Percentiles rank a stretch among this genome's conserved stretches.
These are phyloP conservation scores for Cordilura impudica DNA, from an alignment of 2,888 invertebrate species.

Conservation along the genomic window DNA sequence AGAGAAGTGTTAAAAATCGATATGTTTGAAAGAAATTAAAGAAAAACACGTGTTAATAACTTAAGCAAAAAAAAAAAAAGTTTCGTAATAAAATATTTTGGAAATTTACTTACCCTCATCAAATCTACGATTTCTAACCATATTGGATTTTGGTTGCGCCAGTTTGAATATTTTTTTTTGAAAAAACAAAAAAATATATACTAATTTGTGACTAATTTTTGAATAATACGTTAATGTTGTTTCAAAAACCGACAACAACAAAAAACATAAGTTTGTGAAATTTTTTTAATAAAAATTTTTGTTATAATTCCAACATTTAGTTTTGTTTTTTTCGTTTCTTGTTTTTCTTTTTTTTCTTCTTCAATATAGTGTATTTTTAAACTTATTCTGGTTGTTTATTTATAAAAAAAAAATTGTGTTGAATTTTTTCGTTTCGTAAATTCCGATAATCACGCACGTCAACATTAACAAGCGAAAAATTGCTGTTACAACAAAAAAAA, in stretches of 20 bases:
- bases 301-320: not conserved
- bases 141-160: constrained; percentile 56
- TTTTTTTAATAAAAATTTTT: not conserved
- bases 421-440: not conserved
- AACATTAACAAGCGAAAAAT: too few relatives aligned
- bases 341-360: constrained; percentile 15
- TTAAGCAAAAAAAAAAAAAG: not conserved
- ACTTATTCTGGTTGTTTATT: not conserved
- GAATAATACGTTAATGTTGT: not conserved
- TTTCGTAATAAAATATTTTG: not conserved
- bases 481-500: too few relatives aligned
- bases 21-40: not conserved
- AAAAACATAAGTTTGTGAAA: not conserved
- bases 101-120: constrained; percentile 71
- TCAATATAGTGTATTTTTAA: not conserved
- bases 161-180: constrained; percentile 2
- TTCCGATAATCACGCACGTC: too few relatives aligned
- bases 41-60: constrained; percentile 55
- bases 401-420: not conserved
- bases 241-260: not conserved
- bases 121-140: constrained; percentile 75
- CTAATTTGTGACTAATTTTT: not conserved
- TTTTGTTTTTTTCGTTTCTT: not conserved
- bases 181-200: not conserved
- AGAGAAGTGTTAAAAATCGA: not conserved